Conservation (phyloP, 2,888 invertebrate genomes). For the Meiosimyza platycephala region DNA sequence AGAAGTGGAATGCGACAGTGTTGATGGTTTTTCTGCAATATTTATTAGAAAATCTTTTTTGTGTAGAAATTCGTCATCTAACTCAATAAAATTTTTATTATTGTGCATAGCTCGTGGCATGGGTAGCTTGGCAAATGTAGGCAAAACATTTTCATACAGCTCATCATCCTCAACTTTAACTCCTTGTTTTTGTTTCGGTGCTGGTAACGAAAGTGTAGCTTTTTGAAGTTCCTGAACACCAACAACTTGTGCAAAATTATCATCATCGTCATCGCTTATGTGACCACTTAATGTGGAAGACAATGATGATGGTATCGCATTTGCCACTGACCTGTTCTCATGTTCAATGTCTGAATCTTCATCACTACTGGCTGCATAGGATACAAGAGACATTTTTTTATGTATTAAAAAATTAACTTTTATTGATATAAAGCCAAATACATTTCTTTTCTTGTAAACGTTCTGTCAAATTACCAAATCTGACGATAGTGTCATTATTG, state of each 20-base stretch:
- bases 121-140: slow-evolving; percentile 60
- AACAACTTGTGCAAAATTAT: slow-evolving; percentile 47
- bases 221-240: slow-evolving; percentile 44
- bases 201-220: slow-evolving; percentile 53
- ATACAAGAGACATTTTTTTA: slow-evolving; percentile 72
- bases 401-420: background rate
- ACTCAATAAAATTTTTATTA: slow-evolving; percentile 63
- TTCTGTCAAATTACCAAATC: background rate
- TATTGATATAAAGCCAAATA: too few species aligned
- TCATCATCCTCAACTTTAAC: slow-evolving; percentile 25
- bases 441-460: background rate
- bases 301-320: background rate
- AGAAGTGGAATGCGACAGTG: slow-evolving; percentile 37
- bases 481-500: too few species aligned
- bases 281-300: slow-evolving; percentile 44
- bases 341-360: slow-evolving; percentile 60
- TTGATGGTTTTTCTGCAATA: slow-evolving; percentile 54
- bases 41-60: slow-evolving; percentile 69
- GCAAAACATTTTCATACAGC: slow-evolving; percentile 42
- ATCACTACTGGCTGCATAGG: slow-evolving; percentile 71
- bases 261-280: slow-evolving; percentile 62
- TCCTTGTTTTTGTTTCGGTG: slow-evolving; percentile 51
- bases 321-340: slow-evolving; percentile 41
- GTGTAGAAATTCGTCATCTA: slow-evolving; percentile 74
- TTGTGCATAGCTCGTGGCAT: slow-evolving; percentile 51